phyloP scores from a whole-genome alignment of 2,888 invertebrate species.

The Netelia inedita region DNA sequence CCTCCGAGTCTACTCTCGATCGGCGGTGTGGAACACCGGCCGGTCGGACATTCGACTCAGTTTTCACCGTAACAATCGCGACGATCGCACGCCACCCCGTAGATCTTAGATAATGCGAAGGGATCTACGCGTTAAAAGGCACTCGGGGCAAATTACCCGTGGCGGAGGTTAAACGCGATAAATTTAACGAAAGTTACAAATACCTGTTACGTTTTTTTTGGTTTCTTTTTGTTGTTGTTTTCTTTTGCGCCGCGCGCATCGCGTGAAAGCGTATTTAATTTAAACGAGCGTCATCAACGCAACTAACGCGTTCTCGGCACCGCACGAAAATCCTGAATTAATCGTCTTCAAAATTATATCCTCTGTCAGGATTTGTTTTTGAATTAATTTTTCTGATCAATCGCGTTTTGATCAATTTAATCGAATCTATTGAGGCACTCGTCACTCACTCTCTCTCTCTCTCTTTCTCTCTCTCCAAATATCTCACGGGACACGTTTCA shows the following conservation, averaged over 20 bases:
- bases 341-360: too few relatives aligned
- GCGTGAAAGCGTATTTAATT: too few relatives aligned
- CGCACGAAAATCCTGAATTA: too few relatives aligned
- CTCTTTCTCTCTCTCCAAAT: not conserved
- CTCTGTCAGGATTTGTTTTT: too few relatives aligned
- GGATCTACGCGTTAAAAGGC: not conserved
- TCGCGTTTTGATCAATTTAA: too few relatives aligned
- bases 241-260: too few relatives aligned
- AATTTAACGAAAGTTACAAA: conserved; percentile 10
- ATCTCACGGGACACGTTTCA: not conserved
- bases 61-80: conserved; percentile 36
- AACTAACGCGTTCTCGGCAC: too few relatives aligned
- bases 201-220: not conserved
- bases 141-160: not conserved
- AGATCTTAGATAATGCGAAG: not conserved
- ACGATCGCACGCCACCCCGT: conserved; percentile 4
- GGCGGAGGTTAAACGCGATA: not conserved
- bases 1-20: conserved; percentile 11
- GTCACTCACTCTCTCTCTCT: too few relatives aligned
- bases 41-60: conserved; percentile 3
- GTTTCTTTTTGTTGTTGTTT: not conserved
- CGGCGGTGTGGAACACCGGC: not conserved
- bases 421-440: too few relatives aligned
- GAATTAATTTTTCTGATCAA: too few relatives aligned
- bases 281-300: too few relatives aligned